phyloP scores from a whole-genome alignment of 2,797 vertebrate genomes.

The Lepilemur septentrionalis region DNA sequence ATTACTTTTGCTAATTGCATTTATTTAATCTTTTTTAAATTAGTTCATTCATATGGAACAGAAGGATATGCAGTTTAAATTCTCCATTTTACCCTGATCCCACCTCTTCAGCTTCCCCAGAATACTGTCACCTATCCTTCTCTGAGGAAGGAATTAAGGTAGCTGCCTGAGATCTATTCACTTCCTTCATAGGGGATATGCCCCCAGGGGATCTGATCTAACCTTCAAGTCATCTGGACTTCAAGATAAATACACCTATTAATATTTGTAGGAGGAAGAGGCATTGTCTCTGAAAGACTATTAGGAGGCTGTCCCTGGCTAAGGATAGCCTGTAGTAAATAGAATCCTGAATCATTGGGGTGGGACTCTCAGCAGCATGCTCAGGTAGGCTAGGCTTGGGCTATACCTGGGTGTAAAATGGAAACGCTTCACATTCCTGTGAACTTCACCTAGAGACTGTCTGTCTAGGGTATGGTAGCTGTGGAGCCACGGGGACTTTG shows the following conservation, averaged over 20 bases:
- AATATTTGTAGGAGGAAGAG: neutral
- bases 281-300: neutral
- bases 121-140: neutral
- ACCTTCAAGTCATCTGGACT: neutral
- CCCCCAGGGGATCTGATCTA: neutral
- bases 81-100: neutral
- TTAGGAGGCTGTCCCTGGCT: neutral
- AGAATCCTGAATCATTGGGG: neutral
- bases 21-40: conserved; percentile 6
- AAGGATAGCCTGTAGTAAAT: neutral
- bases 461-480: neutral
- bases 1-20: conserved; percentile 43
- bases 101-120: neutral
- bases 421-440: neutral
- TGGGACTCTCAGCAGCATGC: neutral
- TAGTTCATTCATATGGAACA: neutral
- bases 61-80: neutral
- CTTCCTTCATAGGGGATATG: neutral
- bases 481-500: neutral
- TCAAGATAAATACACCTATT: neutral
- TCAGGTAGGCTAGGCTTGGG: neutral
- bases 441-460: neutral
- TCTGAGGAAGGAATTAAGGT: neutral
- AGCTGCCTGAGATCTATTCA: neutral
- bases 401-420: neutral